Base-by-base conservation (phyloP, 2,113 vertebrate species). In the Otolemur garnettii region DNA sequence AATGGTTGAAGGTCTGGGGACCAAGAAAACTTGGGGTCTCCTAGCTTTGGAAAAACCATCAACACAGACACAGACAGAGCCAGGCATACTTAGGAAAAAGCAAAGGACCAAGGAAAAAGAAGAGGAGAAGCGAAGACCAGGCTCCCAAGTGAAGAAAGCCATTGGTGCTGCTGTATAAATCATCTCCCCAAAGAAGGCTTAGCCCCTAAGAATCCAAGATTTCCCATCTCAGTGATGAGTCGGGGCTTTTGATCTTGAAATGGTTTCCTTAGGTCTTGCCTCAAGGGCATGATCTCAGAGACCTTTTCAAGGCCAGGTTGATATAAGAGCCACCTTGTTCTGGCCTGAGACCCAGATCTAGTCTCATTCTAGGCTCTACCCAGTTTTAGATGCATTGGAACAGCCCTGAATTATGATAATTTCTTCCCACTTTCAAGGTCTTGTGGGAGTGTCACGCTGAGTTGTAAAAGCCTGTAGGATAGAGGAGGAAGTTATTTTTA, bases 401-500 rank as follows among this genome's bases (percentile, higher is more conserved):
- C 96, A 91, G 97, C 79, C 69, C 83, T 53, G 57, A 12, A 12
- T 71, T 92, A 26, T 22, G 75, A 91, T 92, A 45, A 78, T 83
- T 94, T 81, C 94, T 95, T 98, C 96, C 94, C 84, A 94, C 96
- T 91, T 83, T 60, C 96, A 84, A 60, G 87, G 93, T 95, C 96
- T 90, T 86, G 75, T 90, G 96, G 89, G 94, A 93, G 91, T 91
- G 90, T 94, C 96, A 84, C 12, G 9, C 77, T 81, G 96, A 93
- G 79, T 87, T 95, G 96, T 97, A 87, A 97, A 95, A 50, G 87
- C 86, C 86, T 91, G 78, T 24, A 92, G 91, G 91, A 96, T 28
- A 78, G 92, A 87, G 77, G 45, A 92, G 55, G 92, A 90, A 96
- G 95, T 91, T 89, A 97, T 96, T 93, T 98, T 96, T 95, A 95